Evolutionary conservation across 35 echinoderm and acorn worm species (phyloP), one percentile per base, ranked within the genome.

Genomic region (Antedon bifida): DNA sequence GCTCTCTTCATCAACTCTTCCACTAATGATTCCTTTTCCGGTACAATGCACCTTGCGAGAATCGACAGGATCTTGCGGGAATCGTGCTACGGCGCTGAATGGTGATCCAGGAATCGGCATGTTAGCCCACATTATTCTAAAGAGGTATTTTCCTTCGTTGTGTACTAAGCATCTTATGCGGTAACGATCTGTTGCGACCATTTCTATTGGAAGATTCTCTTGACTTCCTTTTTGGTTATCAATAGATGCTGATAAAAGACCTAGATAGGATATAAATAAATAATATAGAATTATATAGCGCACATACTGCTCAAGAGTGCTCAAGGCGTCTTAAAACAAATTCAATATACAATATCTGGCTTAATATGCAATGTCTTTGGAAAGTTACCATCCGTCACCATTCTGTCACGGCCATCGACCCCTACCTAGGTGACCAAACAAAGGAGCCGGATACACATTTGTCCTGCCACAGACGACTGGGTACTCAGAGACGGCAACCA

Each of bases 71-170:
- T 91, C 79, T 74, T 85, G 79, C 44, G 88, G 75, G 31, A 39
- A 74, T 79, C 73, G 84, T 36, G 86, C 87, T 44, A 79, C 80
- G 30, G 87, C 51, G 36, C 75, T 79, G 74, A 88, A 86, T 30
- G 93, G 93, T 31, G 93, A 96, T n/a, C 87, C 89, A 36, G 88
- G 91, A 55, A 91, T 84, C 0, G 86, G 83, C 33, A 51, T 64
- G 35, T 80, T 87, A 30, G 86, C 80, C 83, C 83, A 89, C 21
- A 75, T 81, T 13, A 96, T 78, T 4, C 36, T 34, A 8, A 96
- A 46, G 30, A 83, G 44, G 76, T 91, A 85, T 28, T 80, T 81
- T 13, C 93, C 93, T 96, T 64, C 51, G 9, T 64, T 7, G 9
- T 64, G 1, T 64, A 21, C 51, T 64, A 64, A 64, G 51, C 26